Conservation (phyloP, 2,113 vertebrate species). For the Prionailurus viverrinus region DNA sequence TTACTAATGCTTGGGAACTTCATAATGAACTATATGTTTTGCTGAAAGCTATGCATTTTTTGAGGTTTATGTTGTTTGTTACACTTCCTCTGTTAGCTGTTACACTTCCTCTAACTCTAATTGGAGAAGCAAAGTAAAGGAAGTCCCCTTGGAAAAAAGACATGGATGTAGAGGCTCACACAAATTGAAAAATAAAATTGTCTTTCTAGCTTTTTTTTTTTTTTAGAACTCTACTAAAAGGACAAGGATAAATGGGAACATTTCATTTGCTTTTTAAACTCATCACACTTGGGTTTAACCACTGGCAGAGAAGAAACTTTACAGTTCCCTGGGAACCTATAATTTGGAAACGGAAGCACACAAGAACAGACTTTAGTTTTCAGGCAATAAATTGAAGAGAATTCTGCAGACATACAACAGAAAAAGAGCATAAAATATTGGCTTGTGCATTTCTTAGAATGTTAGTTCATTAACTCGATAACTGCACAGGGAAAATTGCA, state of each 20-base stretch:
- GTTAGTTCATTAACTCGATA: constrained; percentile 81
- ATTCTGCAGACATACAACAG: constrained; percentile 76
- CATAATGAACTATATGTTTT: constrained; percentile 62
- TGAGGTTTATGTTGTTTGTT: constrained; percentile 71
- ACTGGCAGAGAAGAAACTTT: constrained; percentile 78
- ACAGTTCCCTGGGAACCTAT: constrained; percentile 75
- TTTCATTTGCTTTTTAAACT: constrained; percentile 78
- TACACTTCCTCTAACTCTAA: constrained; percentile 61
- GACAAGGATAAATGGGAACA: constrained; percentile 72
- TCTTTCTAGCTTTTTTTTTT: constrained; percentile 10
- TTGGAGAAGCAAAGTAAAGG: constrained; percentile 72
- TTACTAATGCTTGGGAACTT: constrained; percentile 58
- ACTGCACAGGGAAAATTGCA: constrained; percentile 50
- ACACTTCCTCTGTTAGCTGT: constrained; percentile 62
- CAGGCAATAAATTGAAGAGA: constrained; percentile 83
- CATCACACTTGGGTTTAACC: constrained; percentile 74
- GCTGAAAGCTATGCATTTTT: constrained; percentile 77
- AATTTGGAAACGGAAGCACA: constrained; percentile 78
- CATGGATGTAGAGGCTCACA: not conserved
- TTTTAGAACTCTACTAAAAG: constrained; percentile 64
- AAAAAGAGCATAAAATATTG: constrained; percentile 82
- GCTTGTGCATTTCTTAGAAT: constrained; percentile 78
- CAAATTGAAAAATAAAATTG: constrained; percentile 66
- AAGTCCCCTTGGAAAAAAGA: not conserved
- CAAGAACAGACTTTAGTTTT: constrained; percentile 77